Base-by-base conservation (phyloP, 2,888 invertebrate species). In the Diaphora mendica region DNA sequence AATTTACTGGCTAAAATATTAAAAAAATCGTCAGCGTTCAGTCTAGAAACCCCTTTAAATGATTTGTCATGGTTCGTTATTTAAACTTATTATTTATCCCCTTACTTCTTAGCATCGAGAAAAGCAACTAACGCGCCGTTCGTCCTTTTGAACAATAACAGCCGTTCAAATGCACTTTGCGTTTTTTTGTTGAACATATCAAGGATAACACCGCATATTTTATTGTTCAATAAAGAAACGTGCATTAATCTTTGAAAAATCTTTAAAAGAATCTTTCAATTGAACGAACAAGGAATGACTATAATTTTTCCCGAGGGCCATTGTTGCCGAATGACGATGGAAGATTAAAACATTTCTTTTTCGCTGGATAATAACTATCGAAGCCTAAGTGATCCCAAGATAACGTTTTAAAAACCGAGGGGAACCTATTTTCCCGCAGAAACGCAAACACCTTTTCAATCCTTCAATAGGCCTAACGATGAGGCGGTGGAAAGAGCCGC, bases 391-490 rank as follows among this genome's bases (percentile, higher is more conserved):
- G 95, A 94, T 94, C 90, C 85, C 89, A 89, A 89, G 90, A 87
- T 89, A 92, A 90, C 88, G 88, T 91, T 92, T 91, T 89, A 90
- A 92, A 93, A 93, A 93, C 85, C 88, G 91, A 94, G 94, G 95
- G 95, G 95, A 91, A 92, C 92, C 93, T 93, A 94, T 95, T 95
- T 95, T 94, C 91, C 90, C 89, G 90, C 90, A 89, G 90, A 88
- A 91, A 90, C 95, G 96, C 91, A 96, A 96, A 96, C 96, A 96
- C 95, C 96, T 96, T 92, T 96, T 96, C 93, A 96, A 93, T 91
- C 91, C 92, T 91, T 95, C 93, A 95, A 95, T 93, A 87, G 94
- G 91, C 88, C 88, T 88, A 88, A 90, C 91, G 92, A 93, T 91
- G 92, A 88, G 80, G 78, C 84, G 92, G 89, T 88, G 89, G 88